These are phyloP conservation scores for Aphidius gifuensis DNA, from an alignment of 1,140 invertebrate genomes.

Conservation along the genomic window DNA sequence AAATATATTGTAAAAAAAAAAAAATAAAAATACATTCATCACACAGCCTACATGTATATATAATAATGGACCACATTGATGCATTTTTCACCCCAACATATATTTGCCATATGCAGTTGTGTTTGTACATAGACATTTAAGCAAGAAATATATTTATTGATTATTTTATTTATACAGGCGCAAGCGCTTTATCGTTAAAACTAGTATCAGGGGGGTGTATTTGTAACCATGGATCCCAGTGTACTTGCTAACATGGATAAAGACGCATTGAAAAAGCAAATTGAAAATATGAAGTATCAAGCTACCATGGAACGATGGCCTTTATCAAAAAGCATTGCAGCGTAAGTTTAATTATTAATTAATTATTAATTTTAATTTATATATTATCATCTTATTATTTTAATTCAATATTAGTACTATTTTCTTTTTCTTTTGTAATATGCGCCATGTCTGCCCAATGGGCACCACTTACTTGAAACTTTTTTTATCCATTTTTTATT, in stretches of 20 bases:
- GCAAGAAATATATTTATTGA: conserved; percentile 41
- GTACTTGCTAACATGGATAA: conserved; percentile 92
- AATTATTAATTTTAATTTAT: conserved; percentile 1
- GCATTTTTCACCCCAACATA: too few species aligned
- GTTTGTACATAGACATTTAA: too few species aligned
- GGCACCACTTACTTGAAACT: background rate
- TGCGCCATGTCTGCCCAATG: background rate
- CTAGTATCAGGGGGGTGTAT: conserved; percentile 49
- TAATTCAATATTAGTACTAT: too few species aligned
- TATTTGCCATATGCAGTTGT: too few species aligned
- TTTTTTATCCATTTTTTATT: background rate
- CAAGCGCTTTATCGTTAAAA: conserved; percentile 47
- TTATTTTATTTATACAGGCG: conserved; percentile 44
- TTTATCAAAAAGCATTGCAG: conserved; percentile 87
- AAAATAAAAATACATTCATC: too few species aligned
- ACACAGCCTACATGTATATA: too few species aligned
- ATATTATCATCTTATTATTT: background rate
- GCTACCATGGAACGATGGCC: conserved; percentile 94
- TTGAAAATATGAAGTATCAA: conserved; percentile 95
- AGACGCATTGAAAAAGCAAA: conserved; percentile 94
- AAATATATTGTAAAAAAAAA: too few species aligned
- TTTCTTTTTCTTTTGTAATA: too few species aligned
- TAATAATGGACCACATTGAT: too few species aligned
- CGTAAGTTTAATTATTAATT: conserved; percentile 71
- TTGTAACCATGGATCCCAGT: conserved; percentile 80